Percentiles rank a stretch among this genome's conserved stretches.
Conservation (phyloP, 2,113 vertebrate species). For the Loxodonta africana region DNA sequence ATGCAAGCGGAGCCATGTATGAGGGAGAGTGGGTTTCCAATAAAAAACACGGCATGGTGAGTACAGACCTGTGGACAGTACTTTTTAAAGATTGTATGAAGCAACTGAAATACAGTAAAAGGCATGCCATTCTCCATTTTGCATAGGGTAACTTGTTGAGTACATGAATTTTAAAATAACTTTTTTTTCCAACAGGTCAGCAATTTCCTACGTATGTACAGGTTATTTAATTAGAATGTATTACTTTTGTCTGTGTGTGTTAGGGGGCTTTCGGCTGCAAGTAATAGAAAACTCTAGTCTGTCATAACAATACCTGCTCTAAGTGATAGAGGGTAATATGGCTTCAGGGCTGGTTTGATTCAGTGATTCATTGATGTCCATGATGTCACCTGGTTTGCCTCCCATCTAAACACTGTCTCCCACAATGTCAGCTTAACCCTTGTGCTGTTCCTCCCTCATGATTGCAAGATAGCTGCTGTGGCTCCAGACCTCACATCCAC, state of each 20-base stretch:
- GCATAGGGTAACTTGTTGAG: neutral
- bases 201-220: neutral
- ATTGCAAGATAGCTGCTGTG: neutral
- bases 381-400: neutral
- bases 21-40: constrained; percentile 92
- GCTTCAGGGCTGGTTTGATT: neutral
- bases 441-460: rapidly evolving
- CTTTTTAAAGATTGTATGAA: neutral
- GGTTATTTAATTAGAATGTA: neutral
- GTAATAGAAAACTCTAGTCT: neutral
- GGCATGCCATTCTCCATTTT: neutral
- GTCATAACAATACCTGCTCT: neutral
- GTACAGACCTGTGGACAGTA: neutral
- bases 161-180: neutral
- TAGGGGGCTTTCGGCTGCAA: neutral
- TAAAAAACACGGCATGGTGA: constrained; percentile 93
- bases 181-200: neutral
- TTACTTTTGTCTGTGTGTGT: neutral
- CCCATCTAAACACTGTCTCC: neutral
- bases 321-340: neutral
- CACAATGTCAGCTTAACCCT: neutral
- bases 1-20: constrained; percentile 91
- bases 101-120: neutral
- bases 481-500: neutral
- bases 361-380: neutral